Evolutionary conservation across 2,888 invertebrate genomes (phyloP), one percentile per base, ranked within the genome.

Genomic region (Lordiphosa andalusiaca): DNA sequence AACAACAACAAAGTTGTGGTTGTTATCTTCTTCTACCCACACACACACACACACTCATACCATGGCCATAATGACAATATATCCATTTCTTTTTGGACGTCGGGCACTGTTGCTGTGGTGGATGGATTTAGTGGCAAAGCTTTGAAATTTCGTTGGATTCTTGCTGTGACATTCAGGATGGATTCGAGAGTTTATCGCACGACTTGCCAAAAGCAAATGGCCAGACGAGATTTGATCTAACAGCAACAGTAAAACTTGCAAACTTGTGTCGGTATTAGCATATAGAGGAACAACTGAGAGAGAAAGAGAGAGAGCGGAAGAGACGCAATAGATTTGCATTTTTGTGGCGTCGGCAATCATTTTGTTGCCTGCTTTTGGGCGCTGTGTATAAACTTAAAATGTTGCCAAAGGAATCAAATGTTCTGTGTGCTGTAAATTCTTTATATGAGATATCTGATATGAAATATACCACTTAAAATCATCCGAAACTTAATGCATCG

Each of bases 31-130:
- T 16, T 16, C 16, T 16, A 16, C 12, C 37, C 21, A 38, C 19
- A 23, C 25, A 13, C 21, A 12, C 13, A 39, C 25, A 25, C 25
- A 40, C 44, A 16, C 44, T 7, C 57, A 63, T 61, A 66, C 70
- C 56, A 42, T 53, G 53, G 9, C 38, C n/a, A 53, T 59, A 73
- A 19, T 68, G 65, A 16, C 67, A 51, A 51, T 66, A 41, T 39
- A 76, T 59, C 67, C 67, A 67, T 62, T 73, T 64, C 38, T 60
- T 76, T 62, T 67, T 60, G 41, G 59, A 59, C 37, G 16, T 4
- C 9, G n/a, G 0, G 2, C 1, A 6, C 21, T 37, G 19, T 33
- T 35, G 41, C 16, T 54, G 71, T 13, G 35, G 47, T 23, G 49
- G 62, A 12, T 38, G 49, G 62, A 12, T 38, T 37, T 25, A 37